A percentile compares a stretch with the other conserved stretches of the same genome.
phyloP scores from a whole-genome alignment of 2,797 vertebrate genomes.

The Odontamblyopus lacepedii region DNA sequence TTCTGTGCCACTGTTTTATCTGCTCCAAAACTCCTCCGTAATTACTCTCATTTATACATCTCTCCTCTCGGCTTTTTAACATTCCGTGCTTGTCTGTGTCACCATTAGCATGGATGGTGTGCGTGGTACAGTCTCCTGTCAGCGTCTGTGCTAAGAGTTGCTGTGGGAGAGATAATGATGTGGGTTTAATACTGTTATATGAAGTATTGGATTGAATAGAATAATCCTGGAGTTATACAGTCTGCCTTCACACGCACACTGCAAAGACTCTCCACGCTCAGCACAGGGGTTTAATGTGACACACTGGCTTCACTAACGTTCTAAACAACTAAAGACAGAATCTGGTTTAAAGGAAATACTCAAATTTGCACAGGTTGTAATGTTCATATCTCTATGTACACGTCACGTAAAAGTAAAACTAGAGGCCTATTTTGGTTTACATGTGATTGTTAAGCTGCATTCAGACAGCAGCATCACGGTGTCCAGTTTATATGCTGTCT shows the following conservation, averaged over 20 bases:
- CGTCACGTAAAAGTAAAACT: too few relatives aligned
- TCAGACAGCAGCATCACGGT: too few relatives aligned
- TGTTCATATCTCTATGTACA: too few relatives aligned
- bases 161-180: conserved; percentile 29
- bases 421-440: too few relatives aligned
- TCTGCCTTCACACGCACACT: conserved; percentile 33
- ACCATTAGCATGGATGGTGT: conserved; percentile 47
- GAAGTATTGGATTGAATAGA: conserved; percentile 45
- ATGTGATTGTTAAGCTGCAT: too few relatives aligned
- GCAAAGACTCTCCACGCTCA: conserved; percentile 22
- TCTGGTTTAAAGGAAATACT: conserved; percentile 16
- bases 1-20: conserved; percentile 25
- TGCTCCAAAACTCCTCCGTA: conserved; percentile 25
- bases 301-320: neutral
- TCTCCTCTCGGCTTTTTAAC: conserved; percentile 16
- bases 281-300: conserved; percentile 6
- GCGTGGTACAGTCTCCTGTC: conserved; percentile 29
- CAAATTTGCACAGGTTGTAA: conserved; percentile 6
- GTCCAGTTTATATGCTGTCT: too few relatives aligned
- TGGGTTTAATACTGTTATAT: conserved; percentile 38
- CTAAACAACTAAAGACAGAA: neutral
- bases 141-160: conserved; percentile 28
- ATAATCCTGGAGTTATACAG: conserved; percentile 43
- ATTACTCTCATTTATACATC: conserved; percentile 26
- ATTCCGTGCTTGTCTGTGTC: conserved; percentile 8